These are phyloP conservation scores for Cephalotes varians DNA, from an alignment of 2,888 invertebrate species.

Conservation along the genomic window DNA sequence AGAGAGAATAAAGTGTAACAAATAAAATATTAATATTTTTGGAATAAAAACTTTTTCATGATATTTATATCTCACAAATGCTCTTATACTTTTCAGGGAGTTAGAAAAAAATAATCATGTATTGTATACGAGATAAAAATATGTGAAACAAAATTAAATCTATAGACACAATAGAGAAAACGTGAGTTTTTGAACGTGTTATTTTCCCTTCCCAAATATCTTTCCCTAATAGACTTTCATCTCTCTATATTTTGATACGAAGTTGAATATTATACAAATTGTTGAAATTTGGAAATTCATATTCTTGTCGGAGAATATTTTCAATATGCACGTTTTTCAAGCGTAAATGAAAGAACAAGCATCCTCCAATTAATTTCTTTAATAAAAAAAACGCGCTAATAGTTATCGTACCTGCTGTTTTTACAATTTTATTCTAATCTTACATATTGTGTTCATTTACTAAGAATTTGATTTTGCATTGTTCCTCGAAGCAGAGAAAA, in stretches of 20 bases:
- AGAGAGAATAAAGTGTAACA: neutral
- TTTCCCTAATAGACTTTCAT: neutral
- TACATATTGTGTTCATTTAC: neutral
- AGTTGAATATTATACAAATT: neutral
- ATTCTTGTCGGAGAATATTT: neutral
- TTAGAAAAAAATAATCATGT: neutral
- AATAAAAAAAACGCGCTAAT: neutral
- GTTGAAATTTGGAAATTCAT: slow-evolving; percentile 4
- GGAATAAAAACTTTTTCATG: neutral
- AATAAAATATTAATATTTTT: neutral
- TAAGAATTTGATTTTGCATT: neutral
- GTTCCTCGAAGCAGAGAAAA: neutral
- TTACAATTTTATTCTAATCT: neutral
- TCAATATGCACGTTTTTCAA: neutral
- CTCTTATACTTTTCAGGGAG: neutral
- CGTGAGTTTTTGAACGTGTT: neutral
- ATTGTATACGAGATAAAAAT: neutral
- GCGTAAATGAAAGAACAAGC: neutral
- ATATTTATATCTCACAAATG: neutral
- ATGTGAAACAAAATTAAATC: neutral
- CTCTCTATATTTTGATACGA: neutral
- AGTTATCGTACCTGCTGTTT: neutral
- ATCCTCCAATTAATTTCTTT: neutral
- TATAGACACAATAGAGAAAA: neutral
- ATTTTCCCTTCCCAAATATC: neutral